Evolutionary conservation across 35 echinoderm and acorn worm species (phyloP), one percentile per base, ranked within the genome.

Genomic region (Anneissia japonica): DNA sequence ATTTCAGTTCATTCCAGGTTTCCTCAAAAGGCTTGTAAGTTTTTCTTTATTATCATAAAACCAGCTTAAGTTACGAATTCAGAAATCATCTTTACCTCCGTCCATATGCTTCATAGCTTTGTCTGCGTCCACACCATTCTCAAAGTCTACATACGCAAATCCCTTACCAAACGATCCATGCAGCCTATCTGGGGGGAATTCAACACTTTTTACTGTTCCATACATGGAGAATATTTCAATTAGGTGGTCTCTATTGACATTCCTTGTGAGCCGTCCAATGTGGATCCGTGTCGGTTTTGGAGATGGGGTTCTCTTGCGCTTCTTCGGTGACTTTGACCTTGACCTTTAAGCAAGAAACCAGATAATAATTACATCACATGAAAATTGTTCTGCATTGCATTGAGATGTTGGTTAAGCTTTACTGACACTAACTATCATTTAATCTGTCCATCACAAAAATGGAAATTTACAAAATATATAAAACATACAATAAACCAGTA

Each of bases 91-190:
- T 35, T 35, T 87, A 99, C 96, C 96, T 89, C 96, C 96, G 84
- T 99, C 96, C 96, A 99, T 99, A 37, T 99, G 92, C 72, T 89
- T 99, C 39, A 86, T 56, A 0, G 96, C 96, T 74, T 99, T 99
- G 37, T 99, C 96, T 4, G 96, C 96, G 82, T 99, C 96, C 4
- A 91, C 85, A 34, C 75, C 83, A 35, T 88, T 93, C 32, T 89
- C 84, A 89, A 86, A 99, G 30, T 99, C 96, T 6, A 99, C 87
- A 74, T 99, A 99, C 7, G 91, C 96, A 39, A 92, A 92, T n/a
- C 92, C 90, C n/a, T 92, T 90, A 17, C 89, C 78, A 43, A 99
- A 72, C 41, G 91, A 89, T 31, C 81, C 75, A 77, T 99, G 85
- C 16, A 81, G n/a, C 9, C 86, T 89, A 72, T 99, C 92, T 0